Conservation (phyloP, 2,113 vertebrate genomes). For the Pachycephala philippinensis region DNA sequence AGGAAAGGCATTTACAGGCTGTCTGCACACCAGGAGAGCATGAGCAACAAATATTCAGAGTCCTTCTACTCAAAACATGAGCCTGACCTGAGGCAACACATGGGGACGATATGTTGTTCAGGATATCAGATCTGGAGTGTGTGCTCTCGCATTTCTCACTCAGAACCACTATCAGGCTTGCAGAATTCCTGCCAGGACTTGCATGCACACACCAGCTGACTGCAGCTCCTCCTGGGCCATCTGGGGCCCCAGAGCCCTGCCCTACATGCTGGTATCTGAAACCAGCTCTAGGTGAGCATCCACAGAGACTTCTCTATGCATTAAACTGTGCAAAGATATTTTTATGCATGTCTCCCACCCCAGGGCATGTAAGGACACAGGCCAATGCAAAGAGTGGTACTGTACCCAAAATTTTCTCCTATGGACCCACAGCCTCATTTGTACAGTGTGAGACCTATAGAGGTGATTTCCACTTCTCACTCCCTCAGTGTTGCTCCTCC, state of each 20-base stretch:
- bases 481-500: background rate
- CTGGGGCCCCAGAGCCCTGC: background rate
- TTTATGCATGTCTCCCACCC: background rate
- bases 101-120: background rate
- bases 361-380: background rate
- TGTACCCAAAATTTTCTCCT: background rate
- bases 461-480: background rate
- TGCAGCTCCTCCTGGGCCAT: background rate
- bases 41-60: background rate
- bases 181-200: background rate
- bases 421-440: background rate
- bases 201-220: background rate
- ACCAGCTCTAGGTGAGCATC: background rate
- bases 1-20: background rate
- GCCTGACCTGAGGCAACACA: background rate
- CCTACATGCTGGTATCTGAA: background rate
- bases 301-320: background rate
- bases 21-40: background rate
- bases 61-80: background rate
- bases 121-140: background rate
- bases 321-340: background rate
- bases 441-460: background rate
- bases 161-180: background rate
- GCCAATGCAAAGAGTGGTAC: background rate
- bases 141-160: constrained; percentile 31